A percentile compares a stretch with the other conserved stretches of the same genome.
phyloP scores from a whole-genome alignment of 1,140 invertebrate species.

The Stegodyphus dumicola region DNA sequence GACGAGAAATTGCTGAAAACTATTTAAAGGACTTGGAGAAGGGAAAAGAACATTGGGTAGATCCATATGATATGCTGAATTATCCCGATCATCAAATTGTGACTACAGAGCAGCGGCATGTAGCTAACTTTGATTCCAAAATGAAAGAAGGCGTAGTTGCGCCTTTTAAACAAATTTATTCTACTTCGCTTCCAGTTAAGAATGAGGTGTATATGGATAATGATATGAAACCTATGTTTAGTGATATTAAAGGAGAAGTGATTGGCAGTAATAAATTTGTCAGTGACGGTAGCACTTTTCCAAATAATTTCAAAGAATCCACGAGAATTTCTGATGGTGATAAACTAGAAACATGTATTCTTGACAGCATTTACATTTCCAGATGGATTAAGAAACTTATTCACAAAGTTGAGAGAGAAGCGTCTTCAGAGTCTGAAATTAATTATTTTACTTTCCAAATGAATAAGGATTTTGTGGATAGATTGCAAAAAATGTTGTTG shows the following conservation, averaged over 20 bases:
- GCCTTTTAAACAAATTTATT: not conserved
- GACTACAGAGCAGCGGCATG: not conserved
- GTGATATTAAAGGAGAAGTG: slow-evolving; percentile 35
- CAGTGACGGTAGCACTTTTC: not conserved
- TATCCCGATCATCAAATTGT: too few species aligned
- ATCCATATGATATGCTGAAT: slow-evolving; percentile 33
- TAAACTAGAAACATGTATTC: not conserved
- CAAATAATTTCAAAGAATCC: not conserved
- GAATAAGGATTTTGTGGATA: not conserved
- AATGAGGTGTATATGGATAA: not conserved
- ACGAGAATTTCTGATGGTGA: not conserved
- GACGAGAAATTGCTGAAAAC: too few species aligned
- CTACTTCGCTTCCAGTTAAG: not conserved
- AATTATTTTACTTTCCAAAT: slow-evolving; percentile 3
- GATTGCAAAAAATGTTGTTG: not conserved
- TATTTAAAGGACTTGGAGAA: not conserved
- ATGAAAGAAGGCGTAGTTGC: not conserved
- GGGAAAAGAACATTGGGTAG: slow-evolving; percentile 16
- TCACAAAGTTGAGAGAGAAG: slow-evolving; percentile 8
- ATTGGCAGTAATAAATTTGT: not conserved
- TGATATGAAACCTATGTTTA: slow-evolving; percentile 16
- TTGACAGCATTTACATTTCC: slow-evolving; percentile 36
- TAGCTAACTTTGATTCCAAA: not conserved
- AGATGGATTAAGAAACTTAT: slow-evolving; percentile 33
- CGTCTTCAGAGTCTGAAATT: not conserved